Evolutionary conservation across 2,797 vertebrate species (phyloP).

Genomic region (Microcaecilia unicolor): DNA sequence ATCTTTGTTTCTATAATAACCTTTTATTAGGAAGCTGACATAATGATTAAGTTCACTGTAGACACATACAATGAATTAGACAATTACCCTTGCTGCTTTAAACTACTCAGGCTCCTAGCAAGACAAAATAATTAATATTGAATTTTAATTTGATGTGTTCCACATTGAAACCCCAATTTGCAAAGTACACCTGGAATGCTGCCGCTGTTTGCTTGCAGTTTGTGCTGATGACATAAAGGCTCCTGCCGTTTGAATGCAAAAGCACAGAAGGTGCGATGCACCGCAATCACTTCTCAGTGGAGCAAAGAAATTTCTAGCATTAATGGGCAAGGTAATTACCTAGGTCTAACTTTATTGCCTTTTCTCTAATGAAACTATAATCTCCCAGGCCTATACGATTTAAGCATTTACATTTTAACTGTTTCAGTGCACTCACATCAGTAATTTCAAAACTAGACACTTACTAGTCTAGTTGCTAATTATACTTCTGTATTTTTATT

Average conservation of each 20-base stretch:
- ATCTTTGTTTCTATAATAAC: constrained; percentile 98
- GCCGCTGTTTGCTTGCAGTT: constrained; percentile 66
- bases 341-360: constrained; percentile 75
- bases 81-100: constrained; percentile 79
- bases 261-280: constrained; percentile 62
- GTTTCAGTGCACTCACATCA: constrained; percentile 50
- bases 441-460: constrained; percentile 39
- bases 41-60: constrained; percentile 93
- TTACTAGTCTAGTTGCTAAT: constrained; percentile 51
- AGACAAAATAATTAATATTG: constrained; percentile 95
- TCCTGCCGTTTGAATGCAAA: constrained; percentile 60
- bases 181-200: constrained; percentile 86
- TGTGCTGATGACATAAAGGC: constrained; percentile 85
- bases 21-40: constrained; percentile 98
- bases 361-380: constrained; percentile 76
- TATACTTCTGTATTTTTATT: constrained; percentile 48
- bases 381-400: constrained; percentile 66
- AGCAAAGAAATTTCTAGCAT: constrained; percentile 68
- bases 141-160: constrained; percentile 92
- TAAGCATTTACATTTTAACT: constrained; percentile 70
- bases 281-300: constrained; percentile 65
- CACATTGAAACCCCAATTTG: constrained; percentile 90
- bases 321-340: constrained; percentile 77
- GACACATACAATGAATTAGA: constrained; percentile 78
- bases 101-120: constrained; percentile 76